phyloP scores from a whole-genome alignment of 2,797 vertebrate species.

The Hypotaenidia okinawae region DNA sequence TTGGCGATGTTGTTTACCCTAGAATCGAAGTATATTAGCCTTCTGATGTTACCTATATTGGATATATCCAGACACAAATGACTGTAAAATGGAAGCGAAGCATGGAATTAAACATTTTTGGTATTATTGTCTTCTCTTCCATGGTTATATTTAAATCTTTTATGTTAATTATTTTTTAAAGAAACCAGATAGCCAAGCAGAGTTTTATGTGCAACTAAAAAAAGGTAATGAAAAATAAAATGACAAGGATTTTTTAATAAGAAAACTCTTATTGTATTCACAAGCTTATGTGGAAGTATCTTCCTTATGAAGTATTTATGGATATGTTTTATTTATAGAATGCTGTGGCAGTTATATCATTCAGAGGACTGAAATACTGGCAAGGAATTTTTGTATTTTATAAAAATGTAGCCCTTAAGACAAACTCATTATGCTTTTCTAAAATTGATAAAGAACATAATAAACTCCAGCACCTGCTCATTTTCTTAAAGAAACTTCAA shows the following conservation, averaged over 20 bases:
- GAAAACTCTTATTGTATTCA: constrained; percentile 22
- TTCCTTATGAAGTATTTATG: constrained; percentile 70
- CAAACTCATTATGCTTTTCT: constrained; percentile 10
- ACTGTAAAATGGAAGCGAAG: background rate
- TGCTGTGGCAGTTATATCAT: constrained; percentile 25
- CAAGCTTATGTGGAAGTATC: constrained; percentile 24
- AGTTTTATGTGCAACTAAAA: background rate
- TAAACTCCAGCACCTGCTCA: constrained; percentile 34
- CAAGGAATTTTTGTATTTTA: constrained; percentile 14
- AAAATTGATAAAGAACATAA: constrained; percentile 50
- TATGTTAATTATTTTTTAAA: background rate
- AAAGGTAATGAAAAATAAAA: background rate
- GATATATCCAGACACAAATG: background rate
- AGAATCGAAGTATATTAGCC: background rate
- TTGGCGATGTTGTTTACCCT: background rate
- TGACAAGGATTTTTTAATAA: background rate
- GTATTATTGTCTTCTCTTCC: background rate
- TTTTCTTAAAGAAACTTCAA: constrained; percentile 52
- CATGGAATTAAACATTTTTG: background rate
- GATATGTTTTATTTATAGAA: constrained; percentile 71
- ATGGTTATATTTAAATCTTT: background rate
- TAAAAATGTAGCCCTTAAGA: constrained; percentile 17
- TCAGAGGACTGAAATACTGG: constrained; percentile 21
- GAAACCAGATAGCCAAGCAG: background rate
- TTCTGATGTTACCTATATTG: background rate